Conservation (phyloP, 2,113 vertebrate species). For the Gadus macrocephalus region DNA sequence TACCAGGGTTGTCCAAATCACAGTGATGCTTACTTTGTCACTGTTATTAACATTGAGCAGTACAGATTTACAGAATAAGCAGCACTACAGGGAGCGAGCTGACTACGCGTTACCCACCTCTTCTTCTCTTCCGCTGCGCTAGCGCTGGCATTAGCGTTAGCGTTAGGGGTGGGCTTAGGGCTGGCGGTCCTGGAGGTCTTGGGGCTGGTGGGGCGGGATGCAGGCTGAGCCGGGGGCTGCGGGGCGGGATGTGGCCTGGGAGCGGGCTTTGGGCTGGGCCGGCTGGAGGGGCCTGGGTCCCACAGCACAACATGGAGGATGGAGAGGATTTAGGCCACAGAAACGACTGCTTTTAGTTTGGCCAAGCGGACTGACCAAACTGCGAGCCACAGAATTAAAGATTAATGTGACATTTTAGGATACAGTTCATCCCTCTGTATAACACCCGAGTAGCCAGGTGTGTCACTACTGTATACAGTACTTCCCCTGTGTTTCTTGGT, state of each 20-base stretch:
- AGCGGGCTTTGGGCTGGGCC: constrained; percentile 7
- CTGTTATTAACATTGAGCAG: neutral
- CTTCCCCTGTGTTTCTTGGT: too few relatives aligned
- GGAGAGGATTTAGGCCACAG: too few relatives aligned
- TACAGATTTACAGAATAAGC: neutral
- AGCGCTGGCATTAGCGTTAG: constrained; percentile 1
- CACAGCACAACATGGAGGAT: neutral
- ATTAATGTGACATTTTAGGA: too few relatives aligned
- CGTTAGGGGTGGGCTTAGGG: constrained; percentile 25
- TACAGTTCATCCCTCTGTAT: too few relatives aligned
- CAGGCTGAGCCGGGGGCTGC: constrained; percentile 21
- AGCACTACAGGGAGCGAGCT: neutral
- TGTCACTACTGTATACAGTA: too few relatives aligned
- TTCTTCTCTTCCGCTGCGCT: constrained; percentile 73
- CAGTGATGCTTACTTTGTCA: neutral
- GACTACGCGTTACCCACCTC: constrained; percentile 66
- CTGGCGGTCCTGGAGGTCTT: neutral
- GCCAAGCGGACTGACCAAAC: too few relatives aligned
- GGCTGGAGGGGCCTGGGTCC: constrained; percentile 35
- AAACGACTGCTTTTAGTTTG: too few relatives aligned
- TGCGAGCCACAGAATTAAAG: too few relatives aligned
- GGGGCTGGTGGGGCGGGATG: constrained; percentile 12
- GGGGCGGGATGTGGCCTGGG: constrained; percentile 7
- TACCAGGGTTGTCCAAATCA: neutral
- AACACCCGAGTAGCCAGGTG: too few relatives aligned